Base-by-base conservation (phyloP, 2,888 invertebrate species). In the Euspilapteryx auroguttella region DNA sequence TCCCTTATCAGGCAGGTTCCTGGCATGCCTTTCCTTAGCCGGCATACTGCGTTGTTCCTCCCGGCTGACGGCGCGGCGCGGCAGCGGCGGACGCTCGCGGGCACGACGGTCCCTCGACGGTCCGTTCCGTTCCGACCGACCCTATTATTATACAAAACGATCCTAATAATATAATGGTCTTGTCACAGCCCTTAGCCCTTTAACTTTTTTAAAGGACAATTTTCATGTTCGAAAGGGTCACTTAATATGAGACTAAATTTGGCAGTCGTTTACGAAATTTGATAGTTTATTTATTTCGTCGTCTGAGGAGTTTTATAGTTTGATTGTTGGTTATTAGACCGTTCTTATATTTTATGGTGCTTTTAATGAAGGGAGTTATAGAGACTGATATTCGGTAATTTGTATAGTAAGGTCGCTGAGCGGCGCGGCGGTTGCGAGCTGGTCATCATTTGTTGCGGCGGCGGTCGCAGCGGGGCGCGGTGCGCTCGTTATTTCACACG, bases 151-250 rank as follows among this genome's bases (percentile, higher is more conserved):
- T 59, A 46, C 52, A 66, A 62, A 73, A 63, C 63, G 71, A 50
- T 68, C 61, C 65, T 73, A 73, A 75, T 73, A 71, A 64, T 68
- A 68, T 75, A 75, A 75, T 71, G 64, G 62, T 57, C 63, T 63
- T 73, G 73, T 75, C 71, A 66, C 68, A 71, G 55, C 54, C 62
- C 55, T 63, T 43, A 46, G 45, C 32, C 42, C 38, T 50, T 53
- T 55, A 64, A 61, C 10, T 24, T 52, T 54, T 50, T 48, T 51
- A 57, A 63, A 53, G 59, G 73, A 71, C 71, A 71, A 71, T 68
- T 63, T 69, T 17, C n/a, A n/a, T n/a, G n/a, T 6, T 50, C 55
- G 41, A 55, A 47, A 53, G 42, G 49, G 51, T 36, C 42, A 35
- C 12, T 42, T 64, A 68, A 66, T 68, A 57, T 54, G 42, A 53